Conservation (phyloP, 2,888 invertebrate species). For the Agrilus mali region DNA sequence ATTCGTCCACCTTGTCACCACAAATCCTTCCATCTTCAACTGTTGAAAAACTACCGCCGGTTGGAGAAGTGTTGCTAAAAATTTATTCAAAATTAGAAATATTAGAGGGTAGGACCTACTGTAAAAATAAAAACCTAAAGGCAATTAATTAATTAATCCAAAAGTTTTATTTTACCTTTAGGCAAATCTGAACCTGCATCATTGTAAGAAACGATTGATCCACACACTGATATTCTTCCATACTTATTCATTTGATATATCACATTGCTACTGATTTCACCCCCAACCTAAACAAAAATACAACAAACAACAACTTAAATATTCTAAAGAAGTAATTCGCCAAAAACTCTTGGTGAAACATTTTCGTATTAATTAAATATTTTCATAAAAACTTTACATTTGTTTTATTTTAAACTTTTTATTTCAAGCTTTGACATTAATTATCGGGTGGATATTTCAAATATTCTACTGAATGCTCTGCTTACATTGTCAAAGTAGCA, state of each 20-base stretch:
- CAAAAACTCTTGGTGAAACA: too few species aligned
- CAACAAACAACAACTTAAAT: too few species aligned
- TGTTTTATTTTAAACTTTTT: too few species aligned
- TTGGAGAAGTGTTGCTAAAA: conserved; percentile 38
- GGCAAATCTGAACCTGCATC: conserved; percentile 23
- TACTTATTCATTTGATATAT: conserved; percentile 47
- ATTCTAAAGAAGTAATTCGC: too few species aligned
- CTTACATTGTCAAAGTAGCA: conserved; percentile 69
- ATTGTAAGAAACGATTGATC: conserved; percentile 54
- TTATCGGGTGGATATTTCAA: too few species aligned
- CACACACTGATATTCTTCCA: conserved; percentile 53
- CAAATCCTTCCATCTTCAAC: conserved; percentile 51
- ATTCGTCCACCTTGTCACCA: conserved; percentile 39
- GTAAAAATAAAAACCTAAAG: too few species aligned
- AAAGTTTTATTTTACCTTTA: conserved; percentile 11
- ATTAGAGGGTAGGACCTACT: neutral
- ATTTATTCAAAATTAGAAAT: neutral
- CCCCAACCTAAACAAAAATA: conserved; percentile 45
- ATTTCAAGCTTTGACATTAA: too few species aligned
- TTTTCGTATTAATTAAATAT: too few species aligned
- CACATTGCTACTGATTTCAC: conserved; percentile 46
- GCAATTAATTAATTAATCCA: too few species aligned
- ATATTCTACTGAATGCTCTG: too few species aligned
- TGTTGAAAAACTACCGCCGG: conserved; percentile 42
- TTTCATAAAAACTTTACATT: too few species aligned